phyloP scores from a whole-genome alignment of 1,140 invertebrate genomes.

The Eciton burchellii region DNA sequence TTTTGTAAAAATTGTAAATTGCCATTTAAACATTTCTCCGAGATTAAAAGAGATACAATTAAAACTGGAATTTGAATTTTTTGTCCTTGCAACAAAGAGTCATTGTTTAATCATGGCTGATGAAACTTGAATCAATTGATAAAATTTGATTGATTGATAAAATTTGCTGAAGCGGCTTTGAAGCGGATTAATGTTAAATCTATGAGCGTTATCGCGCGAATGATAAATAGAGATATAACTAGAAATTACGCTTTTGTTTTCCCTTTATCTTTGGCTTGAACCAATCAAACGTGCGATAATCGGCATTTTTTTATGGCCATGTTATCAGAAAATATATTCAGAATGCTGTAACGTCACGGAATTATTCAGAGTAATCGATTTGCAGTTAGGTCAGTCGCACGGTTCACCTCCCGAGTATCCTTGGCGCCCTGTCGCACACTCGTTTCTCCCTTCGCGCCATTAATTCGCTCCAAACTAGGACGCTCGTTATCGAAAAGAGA shows the following conservation, averaged over 20 bases:
- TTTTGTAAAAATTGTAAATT: conserved; percentile 11
- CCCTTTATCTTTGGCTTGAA: not conserved
- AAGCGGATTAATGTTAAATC: not conserved
- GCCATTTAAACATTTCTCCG: not conserved
- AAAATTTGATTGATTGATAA: too few species aligned
- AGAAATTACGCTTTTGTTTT: conserved; percentile 6
- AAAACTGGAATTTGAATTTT: too few species aligned
- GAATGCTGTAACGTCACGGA: conserved; percentile 1
- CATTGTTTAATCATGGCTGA: too few species aligned
- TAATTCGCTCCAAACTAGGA: conserved; percentile 30
- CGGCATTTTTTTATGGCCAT: not conserved
- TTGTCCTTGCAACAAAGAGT: too few species aligned
- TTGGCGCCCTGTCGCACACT: not conserved
- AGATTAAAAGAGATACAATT: not conserved
- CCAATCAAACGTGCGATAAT: not conserved
- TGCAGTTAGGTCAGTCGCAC: not conserved
- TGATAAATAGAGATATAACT: not conserved
- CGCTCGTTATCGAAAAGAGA: conserved; percentile 42
- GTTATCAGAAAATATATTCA: not conserved
- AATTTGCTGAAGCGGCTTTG: too few species aligned
- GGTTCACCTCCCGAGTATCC: conserved; percentile 4
- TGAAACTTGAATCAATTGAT: too few species aligned
- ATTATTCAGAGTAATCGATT: conserved; percentile 46
- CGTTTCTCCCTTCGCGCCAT: not conserved
- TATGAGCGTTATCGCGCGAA: not conserved